A percentile compares a stretch with the other conserved stretches of the same genome.
Conservation (phyloP, 1,140 invertebrate genomes). For the Caenorhabditis latens region DNA sequence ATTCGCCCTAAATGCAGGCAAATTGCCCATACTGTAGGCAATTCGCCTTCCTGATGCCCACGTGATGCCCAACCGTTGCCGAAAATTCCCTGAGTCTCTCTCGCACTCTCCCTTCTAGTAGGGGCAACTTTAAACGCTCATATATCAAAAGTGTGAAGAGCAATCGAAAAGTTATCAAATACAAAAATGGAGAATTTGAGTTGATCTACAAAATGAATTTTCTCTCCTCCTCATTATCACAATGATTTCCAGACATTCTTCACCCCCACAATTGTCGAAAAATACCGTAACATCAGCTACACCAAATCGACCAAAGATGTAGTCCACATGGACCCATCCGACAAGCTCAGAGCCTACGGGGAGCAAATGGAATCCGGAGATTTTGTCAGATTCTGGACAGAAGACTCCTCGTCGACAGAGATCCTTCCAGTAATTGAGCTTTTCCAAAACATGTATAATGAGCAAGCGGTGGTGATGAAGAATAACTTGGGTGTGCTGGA, state of each 20-base stretch:
- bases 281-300: constrained; percentile 14
- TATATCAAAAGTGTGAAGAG: no score
- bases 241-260: neutral
- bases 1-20: no score
- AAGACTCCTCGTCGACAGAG: constrained; percentile 3
- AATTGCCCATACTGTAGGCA: no score
- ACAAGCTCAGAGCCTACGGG: neutral
- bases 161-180: no score
- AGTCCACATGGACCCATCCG: neutral
- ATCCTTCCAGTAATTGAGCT: neutral
- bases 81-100: no score
- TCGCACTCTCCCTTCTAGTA: neutral
- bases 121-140: no score
- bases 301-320: constrained; percentile 26
- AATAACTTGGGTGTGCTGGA: neutral
- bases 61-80: no score
- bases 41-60: no score
- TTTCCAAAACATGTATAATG: constrained; percentile 9
- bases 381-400: constrained; percentile 35
- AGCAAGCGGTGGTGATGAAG: constrained; percentile 7
- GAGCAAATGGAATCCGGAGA: constrained; percentile 5
- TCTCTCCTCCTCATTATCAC: no score
- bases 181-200: no score
- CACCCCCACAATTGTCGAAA: constrained; percentile 13
- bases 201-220: no score